Percentiles rank a stretch among this genome's conserved stretches.
These are phyloP conservation scores for Porites lobata DNA, from an alignment of 92 coral and sea anemone species.

Conservation along the genomic window DNA sequence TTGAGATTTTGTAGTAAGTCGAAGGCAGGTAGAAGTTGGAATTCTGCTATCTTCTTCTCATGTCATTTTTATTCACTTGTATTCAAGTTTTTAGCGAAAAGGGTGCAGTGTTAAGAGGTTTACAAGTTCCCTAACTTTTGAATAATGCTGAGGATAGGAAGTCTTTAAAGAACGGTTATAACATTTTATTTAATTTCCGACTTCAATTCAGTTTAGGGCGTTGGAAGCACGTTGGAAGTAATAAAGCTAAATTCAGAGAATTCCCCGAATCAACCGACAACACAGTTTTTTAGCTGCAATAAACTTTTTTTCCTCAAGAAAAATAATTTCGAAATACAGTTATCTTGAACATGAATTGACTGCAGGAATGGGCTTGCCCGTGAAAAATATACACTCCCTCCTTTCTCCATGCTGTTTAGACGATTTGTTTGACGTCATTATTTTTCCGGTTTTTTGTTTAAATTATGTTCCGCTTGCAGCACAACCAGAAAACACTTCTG, in stretches of 20 bases:
- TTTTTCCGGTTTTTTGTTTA: slow-evolving; percentile 10
- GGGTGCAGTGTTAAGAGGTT: neutral
- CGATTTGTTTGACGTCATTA: slow-evolving; percentile 12
- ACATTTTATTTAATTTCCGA: slow-evolving; percentile 27
- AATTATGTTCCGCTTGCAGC: neutral
- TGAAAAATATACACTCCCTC: neutral
- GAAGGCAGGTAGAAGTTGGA: too few species aligned
- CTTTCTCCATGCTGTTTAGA: slow-evolving; percentile 3
- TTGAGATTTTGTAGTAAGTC: too few species aligned
- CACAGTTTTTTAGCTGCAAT: neutral
- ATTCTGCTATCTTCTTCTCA: too few species aligned
- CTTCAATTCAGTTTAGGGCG: neutral
- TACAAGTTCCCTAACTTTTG: neutral
- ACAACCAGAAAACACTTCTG: neutral
- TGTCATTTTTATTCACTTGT: too few species aligned
- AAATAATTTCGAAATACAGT: neutral
- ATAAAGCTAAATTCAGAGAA: neutral
- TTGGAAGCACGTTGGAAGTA: neutral
- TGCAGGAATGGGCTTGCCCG: slow-evolving; percentile 46
- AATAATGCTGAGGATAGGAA: neutral
- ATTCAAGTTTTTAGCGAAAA: neutral
- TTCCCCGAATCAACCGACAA: neutral
- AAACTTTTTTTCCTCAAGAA: neutral
- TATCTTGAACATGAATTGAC: neutral
- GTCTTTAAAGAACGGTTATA: neutral